Conservation (phyloP, 2,113 vertebrate genomes). For the Athene noctua region DNA sequence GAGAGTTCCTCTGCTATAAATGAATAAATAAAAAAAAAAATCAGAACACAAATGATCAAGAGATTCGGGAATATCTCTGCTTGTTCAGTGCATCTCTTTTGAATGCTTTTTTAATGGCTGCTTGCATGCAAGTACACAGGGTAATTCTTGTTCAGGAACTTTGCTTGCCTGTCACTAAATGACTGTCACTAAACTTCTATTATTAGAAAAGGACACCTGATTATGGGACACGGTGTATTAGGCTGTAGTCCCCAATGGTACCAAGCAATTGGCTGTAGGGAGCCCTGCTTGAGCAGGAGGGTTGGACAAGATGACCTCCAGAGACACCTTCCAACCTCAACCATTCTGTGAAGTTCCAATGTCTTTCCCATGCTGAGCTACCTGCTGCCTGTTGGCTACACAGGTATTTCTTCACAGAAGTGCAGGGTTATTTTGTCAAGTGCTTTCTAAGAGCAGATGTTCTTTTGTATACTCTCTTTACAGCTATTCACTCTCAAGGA, state of each 20-base stretch:
- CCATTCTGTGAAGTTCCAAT: not conserved
- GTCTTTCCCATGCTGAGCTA: not conserved
- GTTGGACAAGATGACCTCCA: not conserved
- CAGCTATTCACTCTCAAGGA: not conserved
- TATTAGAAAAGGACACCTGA: not conserved
- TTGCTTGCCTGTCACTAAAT: not conserved
- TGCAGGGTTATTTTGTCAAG: constrained; percentile 18
- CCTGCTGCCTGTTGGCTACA: not conserved
- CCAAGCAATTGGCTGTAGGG: not conserved
- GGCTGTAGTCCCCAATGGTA: not conserved
- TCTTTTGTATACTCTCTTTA: not conserved
- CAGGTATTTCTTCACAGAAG: not conserved
- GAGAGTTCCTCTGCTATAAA: not conserved
- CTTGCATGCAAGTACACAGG: not conserved
- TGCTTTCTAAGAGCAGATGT: not conserved
- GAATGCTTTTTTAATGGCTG: not conserved
- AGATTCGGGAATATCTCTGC: not conserved
- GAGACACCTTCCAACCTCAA: not conserved
- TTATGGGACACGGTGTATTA: not conserved
- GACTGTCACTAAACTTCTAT: not conserved
- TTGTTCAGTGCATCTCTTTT: not conserved
- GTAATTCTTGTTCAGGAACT: not conserved
- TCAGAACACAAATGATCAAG: not conserved
- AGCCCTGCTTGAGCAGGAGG: not conserved
- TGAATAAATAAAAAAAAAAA: not conserved